phyloP scores from a whole-genome alignment of 2,113 vertebrate species.

The Elephas maximus region DNA sequence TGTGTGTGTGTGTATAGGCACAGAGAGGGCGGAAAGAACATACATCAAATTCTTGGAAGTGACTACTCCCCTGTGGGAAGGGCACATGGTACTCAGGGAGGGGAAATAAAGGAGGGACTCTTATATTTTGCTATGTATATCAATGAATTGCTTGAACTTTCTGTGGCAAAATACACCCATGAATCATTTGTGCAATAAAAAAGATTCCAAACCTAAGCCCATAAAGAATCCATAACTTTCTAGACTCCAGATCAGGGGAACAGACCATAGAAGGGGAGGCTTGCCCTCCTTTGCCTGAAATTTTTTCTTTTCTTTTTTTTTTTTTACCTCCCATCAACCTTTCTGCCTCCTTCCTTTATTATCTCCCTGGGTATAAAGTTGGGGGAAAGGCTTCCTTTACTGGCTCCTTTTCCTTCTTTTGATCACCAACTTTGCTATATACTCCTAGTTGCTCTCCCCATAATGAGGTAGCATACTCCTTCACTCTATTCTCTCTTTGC shows the following conservation, averaged over 20 bases:
- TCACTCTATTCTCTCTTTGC: no score
- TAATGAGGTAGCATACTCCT: no score
- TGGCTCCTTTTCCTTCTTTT: neutral
- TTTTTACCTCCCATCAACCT: neutral
- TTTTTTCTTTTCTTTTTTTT: neutral
- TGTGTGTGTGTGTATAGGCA: no score
- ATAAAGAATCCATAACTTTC: neutral
- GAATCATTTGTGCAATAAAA: neutral
- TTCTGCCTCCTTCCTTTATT: neutral
- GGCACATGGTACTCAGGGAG: no score
- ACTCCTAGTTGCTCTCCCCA: no score
- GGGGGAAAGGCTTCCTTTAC: neutral
- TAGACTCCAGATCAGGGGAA: neutral
- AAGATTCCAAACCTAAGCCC: neutral
- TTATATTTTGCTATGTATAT: neutral
- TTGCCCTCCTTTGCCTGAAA: no score
- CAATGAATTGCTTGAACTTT: neutral
- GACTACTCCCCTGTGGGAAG: neutral
- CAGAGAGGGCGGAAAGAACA: neutral
- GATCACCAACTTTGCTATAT: neutral
- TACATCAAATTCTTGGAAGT: neutral
- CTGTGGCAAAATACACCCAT: neutral
- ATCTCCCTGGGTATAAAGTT: neutral
- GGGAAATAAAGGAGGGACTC: neutral
- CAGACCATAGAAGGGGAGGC: neutral